Percentiles rank a stretch among this genome's conserved stretches.
Conservation (phyloP, 2,797 vertebrate species). For the Percopsis omiscomaycus region DNA sequence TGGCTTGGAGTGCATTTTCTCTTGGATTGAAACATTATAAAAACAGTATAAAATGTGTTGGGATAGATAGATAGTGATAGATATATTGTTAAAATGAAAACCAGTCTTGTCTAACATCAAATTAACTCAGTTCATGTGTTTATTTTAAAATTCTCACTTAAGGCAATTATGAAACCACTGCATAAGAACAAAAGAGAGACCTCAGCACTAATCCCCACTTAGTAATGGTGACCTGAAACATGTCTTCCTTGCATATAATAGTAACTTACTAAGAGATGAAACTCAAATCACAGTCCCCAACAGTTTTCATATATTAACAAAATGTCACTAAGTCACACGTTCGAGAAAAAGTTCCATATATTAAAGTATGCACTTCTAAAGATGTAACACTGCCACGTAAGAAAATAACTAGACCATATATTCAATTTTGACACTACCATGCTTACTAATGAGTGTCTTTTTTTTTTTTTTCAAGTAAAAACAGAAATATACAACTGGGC, state of each 20-base stretch:
- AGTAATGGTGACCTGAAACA: slow-evolving; percentile 71
- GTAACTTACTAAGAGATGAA: slow-evolving; percentile 48
- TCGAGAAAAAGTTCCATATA: slow-evolving; percentile 58
- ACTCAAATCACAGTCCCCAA: slow-evolving; percentile 53
- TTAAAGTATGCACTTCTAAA: slow-evolving; percentile 62
- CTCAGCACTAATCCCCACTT: slow-evolving; percentile 49
- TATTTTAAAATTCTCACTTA: slow-evolving; percentile 80
- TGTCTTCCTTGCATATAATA: slow-evolving; percentile 75
- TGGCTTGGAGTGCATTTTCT: slow-evolving; percentile 34
- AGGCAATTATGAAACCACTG: slow-evolving; percentile 82
- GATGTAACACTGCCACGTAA: slow-evolving; percentile 61
- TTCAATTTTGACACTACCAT: slow-evolving; percentile 63
- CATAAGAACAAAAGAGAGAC: slow-evolving; percentile 73
- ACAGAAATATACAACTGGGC: slow-evolving; percentile 46
- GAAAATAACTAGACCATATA: slow-evolving; percentile 58
- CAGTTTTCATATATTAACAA: slow-evolving; percentile 39
- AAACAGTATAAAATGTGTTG: slow-evolving; percentile 20
- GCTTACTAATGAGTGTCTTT: slow-evolving; percentile 60
- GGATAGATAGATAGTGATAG: no score
- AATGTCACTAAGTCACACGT: slow-evolving; percentile 65
- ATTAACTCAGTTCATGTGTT: slow-evolving; percentile 67
- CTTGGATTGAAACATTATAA: slow-evolving; percentile 37
- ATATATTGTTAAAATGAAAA: slow-evolving; percentile 10
- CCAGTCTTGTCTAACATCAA: slow-evolving; percentile 47
- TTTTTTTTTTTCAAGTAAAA: slow-evolving; percentile 59